These are phyloP conservation scores for Paedocypris sp. DNA, from an alignment of 2,113 vertebrate species.

Conservation along the genomic window DNA sequence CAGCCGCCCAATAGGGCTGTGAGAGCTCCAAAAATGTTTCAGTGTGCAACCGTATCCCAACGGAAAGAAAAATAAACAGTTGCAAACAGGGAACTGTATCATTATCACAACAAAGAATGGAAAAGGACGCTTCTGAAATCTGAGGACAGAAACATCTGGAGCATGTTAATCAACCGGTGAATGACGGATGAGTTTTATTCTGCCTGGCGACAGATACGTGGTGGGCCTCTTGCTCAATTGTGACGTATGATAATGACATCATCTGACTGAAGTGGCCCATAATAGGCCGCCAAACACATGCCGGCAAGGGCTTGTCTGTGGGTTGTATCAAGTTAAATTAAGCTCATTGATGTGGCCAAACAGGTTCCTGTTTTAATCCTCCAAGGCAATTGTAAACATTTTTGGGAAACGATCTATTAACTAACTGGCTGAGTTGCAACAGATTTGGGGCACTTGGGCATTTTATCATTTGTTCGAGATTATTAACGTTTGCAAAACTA, in stretches of 20 bases:
- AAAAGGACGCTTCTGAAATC: slow-evolving; percentile 71
- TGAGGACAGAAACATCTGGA: slow-evolving; percentile 81
- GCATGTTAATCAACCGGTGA: slow-evolving; percentile 78
- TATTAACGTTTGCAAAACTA: no score
- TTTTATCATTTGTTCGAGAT: no score
- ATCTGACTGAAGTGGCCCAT: slow-evolving; percentile 53
- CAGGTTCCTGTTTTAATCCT: slow-evolving; percentile 10
- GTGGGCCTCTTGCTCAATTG: slow-evolving; percentile 58
- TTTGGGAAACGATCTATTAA: neutral
- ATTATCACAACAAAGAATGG: slow-evolving; percentile 81
- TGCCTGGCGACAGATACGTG: slow-evolving; percentile 69
- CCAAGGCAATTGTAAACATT: neutral
- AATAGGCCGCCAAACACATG: slow-evolving; percentile 58
- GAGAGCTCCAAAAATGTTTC: slow-evolving; percentile 67
- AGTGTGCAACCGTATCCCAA: slow-evolving; percentile 71
- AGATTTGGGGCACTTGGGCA: no score
- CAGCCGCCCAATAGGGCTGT: slow-evolving; percentile 69
- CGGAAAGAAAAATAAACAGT: slow-evolving; percentile 78
- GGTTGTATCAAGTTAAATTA: neutral
- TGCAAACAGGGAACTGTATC: slow-evolving; percentile 77
- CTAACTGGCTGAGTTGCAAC: no score
- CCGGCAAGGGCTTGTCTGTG: slow-evolving; percentile 21
- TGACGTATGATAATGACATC: slow-evolving; percentile 81
- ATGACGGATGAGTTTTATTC: slow-evolving; percentile 85
- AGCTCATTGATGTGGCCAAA: slow-evolving; percentile 10